Percentiles rank a stretch among this genome's conserved stretches.
Conservation (phyloP, 2,888 invertebrate genomes). For the Cephus spinipes region DNA sequence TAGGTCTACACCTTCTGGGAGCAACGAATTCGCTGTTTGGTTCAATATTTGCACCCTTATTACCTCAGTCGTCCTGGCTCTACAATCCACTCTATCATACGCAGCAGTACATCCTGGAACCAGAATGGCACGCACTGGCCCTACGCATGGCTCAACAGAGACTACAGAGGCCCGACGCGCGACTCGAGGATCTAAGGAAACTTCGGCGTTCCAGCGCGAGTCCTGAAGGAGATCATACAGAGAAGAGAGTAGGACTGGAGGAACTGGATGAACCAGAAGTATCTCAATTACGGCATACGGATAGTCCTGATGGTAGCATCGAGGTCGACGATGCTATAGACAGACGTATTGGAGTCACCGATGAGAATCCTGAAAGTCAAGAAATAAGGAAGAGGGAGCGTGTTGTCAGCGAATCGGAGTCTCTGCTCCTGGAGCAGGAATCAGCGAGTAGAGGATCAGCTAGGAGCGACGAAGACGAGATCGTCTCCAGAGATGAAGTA, state of each 20-base stretch:
- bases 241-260: conserved; percentile 29
- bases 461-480: conserved; percentile 50
- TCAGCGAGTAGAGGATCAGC: conserved; percentile 54
- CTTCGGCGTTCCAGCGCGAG: conserved; percentile 52
- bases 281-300: conserved; percentile 40
- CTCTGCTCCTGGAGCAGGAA: conserved; percentile 51
- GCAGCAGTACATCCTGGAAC: conserved; percentile 61
- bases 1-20: conserved; percentile 61
- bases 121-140: conserved; percentile 63
- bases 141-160: conserved; percentile 63
- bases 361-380: background rate
- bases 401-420: conserved; percentile 55
- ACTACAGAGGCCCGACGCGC: conserved; percentile 57
- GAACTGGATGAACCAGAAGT: conserved; percentile 33
- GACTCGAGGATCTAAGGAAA: conserved; percentile 58
- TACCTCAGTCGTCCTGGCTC: conserved; percentile 63
- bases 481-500: conserved; percentile 35
- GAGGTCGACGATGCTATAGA: conserved; percentile 62
- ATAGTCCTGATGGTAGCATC: conserved; percentile 60
- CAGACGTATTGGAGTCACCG: conserved; percentile 16
- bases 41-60: conserved; percentile 62
- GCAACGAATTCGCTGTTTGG: conserved; percentile 62
- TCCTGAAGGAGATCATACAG: conserved; percentile 51
- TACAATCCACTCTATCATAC: conserved; percentile 63
- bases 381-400: conserved; percentile 47